A percentile compares a stretch with the other conserved stretches of the same genome.
Evolutionary conservation across 2,113 vertebrate species (phyloP).

Genomic region (Gasterosteus aculeatus): DNA sequence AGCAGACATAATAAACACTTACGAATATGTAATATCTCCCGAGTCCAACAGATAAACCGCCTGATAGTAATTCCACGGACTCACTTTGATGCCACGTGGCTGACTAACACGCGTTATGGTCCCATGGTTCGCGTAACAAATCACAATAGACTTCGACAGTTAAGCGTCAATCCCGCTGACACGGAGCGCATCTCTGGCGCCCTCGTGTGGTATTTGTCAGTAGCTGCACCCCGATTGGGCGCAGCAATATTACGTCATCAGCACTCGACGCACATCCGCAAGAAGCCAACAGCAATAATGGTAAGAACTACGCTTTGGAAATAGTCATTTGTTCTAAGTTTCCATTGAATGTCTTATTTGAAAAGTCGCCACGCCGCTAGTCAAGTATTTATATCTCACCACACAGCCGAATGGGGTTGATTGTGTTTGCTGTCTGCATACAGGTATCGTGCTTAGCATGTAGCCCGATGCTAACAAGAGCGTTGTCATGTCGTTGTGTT

Average conservation of each 20-base stretch:
- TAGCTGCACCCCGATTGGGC: constrained; percentile 5
- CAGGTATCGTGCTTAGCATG: neutral
- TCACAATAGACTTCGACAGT: neutral
- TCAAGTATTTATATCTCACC: fast-evolving
- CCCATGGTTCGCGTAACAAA: neutral
- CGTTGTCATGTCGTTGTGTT: constrained; percentile 29
- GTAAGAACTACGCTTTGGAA: constrained; percentile 31
- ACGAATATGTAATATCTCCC: neutral
- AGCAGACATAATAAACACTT: neutral
- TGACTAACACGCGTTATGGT: too few species aligned
- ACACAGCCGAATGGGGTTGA: neutral
- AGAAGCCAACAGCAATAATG: constrained; percentile 56
- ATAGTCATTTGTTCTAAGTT: neutral
- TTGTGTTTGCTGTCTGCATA: neutral
- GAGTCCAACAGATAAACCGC: neutral
- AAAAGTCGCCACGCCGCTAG: fast-evolving
- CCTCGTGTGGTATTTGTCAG: neutral
- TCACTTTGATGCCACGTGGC: neutral
- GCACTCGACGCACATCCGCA: constrained; percentile 24
- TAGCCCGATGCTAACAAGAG: constrained; percentile 47
- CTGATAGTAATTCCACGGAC: neutral
- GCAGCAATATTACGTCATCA: constrained; percentile 51
- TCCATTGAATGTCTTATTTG: fast-evolving
- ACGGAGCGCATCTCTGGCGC: constrained; percentile 31
- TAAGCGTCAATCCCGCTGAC: neutral